These are phyloP conservation scores for Helicoverpa armigera DNA, from an alignment of 1,140 invertebrate genomes.

Conservation along the genomic window DNA sequence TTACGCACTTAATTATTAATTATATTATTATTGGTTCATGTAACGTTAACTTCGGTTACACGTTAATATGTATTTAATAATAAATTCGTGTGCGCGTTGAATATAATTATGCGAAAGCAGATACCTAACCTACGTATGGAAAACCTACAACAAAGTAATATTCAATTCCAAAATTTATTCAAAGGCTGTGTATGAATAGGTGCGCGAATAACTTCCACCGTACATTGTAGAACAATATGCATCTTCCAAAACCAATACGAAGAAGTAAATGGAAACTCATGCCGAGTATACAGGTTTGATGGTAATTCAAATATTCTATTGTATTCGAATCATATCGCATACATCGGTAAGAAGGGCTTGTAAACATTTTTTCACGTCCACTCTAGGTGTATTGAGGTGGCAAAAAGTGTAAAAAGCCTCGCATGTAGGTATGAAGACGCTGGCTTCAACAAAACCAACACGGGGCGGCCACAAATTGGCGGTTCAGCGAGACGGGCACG, in stretches of 20 bases:
- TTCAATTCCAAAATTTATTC: slow-evolving; percentile 27
- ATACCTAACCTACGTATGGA: not conserved
- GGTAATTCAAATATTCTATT: slow-evolving; percentile 47
- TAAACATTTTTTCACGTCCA: slow-evolving; percentile 54
- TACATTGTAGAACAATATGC: slow-evolving; percentile 32
- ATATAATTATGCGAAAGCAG: slow-evolving; percentile 23
- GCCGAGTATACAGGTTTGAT: slow-evolving; percentile 31
- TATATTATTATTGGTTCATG: slow-evolving; percentile 69
- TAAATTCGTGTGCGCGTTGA: slow-evolving; percentile 15
- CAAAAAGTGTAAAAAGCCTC: slow-evolving; percentile 75
- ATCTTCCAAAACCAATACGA: slow-evolving; percentile 37
- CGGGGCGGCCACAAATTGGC: slow-evolving; percentile 83
- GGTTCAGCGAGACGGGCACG: slow-evolving; percentile 73
- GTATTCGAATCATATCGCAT: slow-evolving; percentile 50
- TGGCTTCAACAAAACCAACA: slow-evolving; percentile 85
- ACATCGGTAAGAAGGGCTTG: slow-evolving; percentile 43
- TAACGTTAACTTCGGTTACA: slow-evolving; percentile 56
- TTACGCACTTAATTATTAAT: slow-evolving; percentile 72
- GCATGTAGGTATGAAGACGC: slow-evolving; percentile 78
- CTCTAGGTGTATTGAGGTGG: slow-evolving; percentile 57
- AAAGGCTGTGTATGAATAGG: not conserved
- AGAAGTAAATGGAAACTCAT: slow-evolving; percentile 31
- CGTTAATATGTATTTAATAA: slow-evolving; percentile 48
- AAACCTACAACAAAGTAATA: not conserved
- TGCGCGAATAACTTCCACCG: not conserved